Evolutionary conservation across 1,140 invertebrate species (phyloP).

Genomic region (Papilio helenus): DNA sequence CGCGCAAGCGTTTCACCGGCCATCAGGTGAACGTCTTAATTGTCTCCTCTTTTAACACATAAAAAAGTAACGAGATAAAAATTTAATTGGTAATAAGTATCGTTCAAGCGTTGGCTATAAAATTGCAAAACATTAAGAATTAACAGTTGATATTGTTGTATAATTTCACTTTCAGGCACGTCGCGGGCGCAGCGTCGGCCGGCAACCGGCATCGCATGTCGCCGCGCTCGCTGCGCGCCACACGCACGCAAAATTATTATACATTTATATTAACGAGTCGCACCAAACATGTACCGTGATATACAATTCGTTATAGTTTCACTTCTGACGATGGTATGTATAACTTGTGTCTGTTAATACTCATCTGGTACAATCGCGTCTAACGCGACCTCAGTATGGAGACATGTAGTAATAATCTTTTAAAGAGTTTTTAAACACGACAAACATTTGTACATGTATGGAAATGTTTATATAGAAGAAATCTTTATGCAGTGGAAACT

Average conservation of each 20-base stretch:
- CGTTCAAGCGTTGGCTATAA: slow-evolving; percentile 17
- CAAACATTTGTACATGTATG: neutral
- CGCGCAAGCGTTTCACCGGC: slow-evolving; percentile 5
- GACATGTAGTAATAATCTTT: neutral
- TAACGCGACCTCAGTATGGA: neutral
- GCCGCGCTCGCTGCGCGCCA: slow-evolving; percentile 56
- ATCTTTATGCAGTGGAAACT: neutral
- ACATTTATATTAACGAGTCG: slow-evolving; percentile 66
- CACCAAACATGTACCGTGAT: slow-evolving; percentile 70
- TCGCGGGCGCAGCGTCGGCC: slow-evolving; percentile 49
- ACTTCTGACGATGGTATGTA: slow-evolving; percentile 66
- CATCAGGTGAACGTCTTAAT: slow-evolving; percentile 21
- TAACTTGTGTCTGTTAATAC: neutral
- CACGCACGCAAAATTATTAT: slow-evolving; percentile 68
- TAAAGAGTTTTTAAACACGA: neutral
- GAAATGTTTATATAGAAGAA: neutral
- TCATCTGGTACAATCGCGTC: neutral
- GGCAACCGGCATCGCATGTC: slow-evolving; percentile 60
- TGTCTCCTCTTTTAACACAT: slow-evolving; percentile 6
- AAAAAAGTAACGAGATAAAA: slow-evolving; percentile 24
- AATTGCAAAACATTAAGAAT: slow-evolving; percentile 35
- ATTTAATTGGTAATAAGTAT: slow-evolving; percentile 23
- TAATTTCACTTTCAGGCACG: slow-evolving; percentile 63
- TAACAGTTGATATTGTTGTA: slow-evolving; percentile 42
- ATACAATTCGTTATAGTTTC: slow-evolving; percentile 78